Evolutionary conservation across 2,113 vertebrate species (phyloP), one percentile per base, ranked within the genome.

Genomic region (Alaudala cheleensis): DNA sequence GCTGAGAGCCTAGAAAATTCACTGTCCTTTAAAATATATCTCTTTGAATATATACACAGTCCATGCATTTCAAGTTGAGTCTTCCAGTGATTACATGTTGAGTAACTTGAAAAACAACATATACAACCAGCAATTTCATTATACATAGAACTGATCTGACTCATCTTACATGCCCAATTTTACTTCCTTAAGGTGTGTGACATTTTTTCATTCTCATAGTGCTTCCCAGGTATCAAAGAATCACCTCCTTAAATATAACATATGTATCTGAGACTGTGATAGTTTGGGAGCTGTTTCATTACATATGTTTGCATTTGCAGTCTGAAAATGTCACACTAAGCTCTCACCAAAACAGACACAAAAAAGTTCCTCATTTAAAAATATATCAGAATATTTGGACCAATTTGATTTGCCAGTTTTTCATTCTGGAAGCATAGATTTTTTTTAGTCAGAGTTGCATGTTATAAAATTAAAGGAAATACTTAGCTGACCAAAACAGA

Each of bases 141-240:
- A 10, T 39, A 26, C 1, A 0, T 17, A 47, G 31, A 42, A 8
- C 40, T 60, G 62, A 50, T 49, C 31, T 2, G 1, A 65, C 17
- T 90, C 0, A 2, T 58, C 44, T 67, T 57, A 22, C 0, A 0
- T 54, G 42, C 28, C 44, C 3, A 26, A 1, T 81, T 67, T 81
- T 69, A 16, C 40, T 87, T 94, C 31, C 20, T 76, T 87, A 67
- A 65, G 26, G n/a, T 66, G 4, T 69, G 22, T 67, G 82, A 19
- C 45, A 21, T 76, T 76, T 85, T 60, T 87, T 51, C 20, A 61
- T 85, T 76, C 25, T 42, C 29, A 4, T 34, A n/a, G 12, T 69
- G 9, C 15, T 79, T 66, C 51, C 78, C 12, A 29, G 49, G 60
- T 86, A 33, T 45, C 49, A 56, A 34, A 16, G 57, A 84, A 81